Percentiles rank a stretch among this genome's conserved stretches.
Conservation (phyloP, 2,113 vertebrate genomes). For the Osmerus mordax region DNA sequence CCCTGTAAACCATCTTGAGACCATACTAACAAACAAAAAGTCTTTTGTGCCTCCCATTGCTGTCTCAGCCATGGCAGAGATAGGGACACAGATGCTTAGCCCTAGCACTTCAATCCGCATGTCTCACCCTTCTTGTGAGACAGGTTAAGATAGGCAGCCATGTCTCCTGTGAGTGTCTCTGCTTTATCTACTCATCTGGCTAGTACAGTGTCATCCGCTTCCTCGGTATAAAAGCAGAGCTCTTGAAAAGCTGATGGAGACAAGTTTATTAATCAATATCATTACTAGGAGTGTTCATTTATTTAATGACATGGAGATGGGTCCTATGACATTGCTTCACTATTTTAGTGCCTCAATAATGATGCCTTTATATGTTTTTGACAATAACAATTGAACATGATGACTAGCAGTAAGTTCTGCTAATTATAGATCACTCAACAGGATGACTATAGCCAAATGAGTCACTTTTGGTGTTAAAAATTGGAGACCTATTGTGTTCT, state of each 20-base stretch:
- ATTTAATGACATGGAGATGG: no score
- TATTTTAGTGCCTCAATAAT: no score
- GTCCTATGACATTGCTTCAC: no score
- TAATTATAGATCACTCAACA: no score
- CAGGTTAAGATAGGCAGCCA: slow-evolving; percentile 6
- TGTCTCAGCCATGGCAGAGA: slow-evolving; percentile 3
- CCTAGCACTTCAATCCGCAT: slow-evolving; percentile 27
- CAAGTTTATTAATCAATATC: neutral
- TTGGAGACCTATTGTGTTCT: no score
- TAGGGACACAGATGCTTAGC: slow-evolving; percentile 10
- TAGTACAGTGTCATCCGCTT: slow-evolving; percentile 15
- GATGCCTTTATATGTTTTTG: no score
- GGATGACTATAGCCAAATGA: no score
- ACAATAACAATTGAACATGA: no score
- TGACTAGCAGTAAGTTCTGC: no score
- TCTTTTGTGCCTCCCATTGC: slow-evolving; percentile 41
- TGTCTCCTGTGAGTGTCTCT: slow-evolving; percentile 16
- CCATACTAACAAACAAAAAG: slow-evolving; percentile 60
- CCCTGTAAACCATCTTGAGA: slow-evolving; percentile 63
- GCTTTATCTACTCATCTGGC: slow-evolving; percentile 26
- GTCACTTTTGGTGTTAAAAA: no score
- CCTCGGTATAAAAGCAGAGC: neutral
- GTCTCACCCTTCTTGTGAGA: slow-evolving; percentile 19
- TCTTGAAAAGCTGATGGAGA: neutral
- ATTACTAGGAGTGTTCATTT: no score